Evolutionary conservation across 1,140 invertebrate species (phyloP), one percentile per base, ranked within the genome.

Genomic region (Drosophila lacteicornis): DNA sequence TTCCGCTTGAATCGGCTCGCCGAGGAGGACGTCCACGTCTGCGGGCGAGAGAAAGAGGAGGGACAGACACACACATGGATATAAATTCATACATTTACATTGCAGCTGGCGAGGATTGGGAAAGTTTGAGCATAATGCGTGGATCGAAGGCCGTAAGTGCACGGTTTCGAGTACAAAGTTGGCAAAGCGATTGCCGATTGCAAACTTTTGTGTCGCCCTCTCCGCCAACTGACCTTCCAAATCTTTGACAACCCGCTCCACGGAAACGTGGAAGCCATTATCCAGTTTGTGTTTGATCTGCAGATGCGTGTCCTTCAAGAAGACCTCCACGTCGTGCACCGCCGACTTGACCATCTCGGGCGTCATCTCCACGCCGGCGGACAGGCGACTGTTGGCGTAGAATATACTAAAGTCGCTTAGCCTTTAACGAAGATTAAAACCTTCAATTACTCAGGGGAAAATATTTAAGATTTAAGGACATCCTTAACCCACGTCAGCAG

Each of bases 1-100:
- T 92, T 95, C 94, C 43, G 84, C 80, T 91, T 95, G 95, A 62
- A 95, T 95, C 49, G 95, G 95, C 75, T 94, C 93, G 25, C 95
- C 95, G 38, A 96, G 88, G 38, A 96, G 92, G 67, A 94, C 93
- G 82, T 95, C 95, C 27, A 95, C 94, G 91, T 95, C 95, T 73
- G 58, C 27, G 56, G 49, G 57, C 46, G 49, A 62, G 51, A 62
- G 51, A 49, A 46, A 17, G 33, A 42, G 43, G 58, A 66, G 68
- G 49, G 13, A 42, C 11, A 5, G 27, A 71, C 22, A 53, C 30
- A 55, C 51, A 55, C 17, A 55, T 38, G 33, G 36, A 43, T 61
- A 43, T 38, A 45, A 30, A 50, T 70, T 59, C 51, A 49, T 42
- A 50, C 43, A 69, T 71, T 53, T 62, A 62, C 50, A 65, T 45